A percentile compares a stretch with the other conserved stretches of the same genome.
Conservation (phyloP, 2,113 vertebrate genomes). For the Sakesphorus luctuosus region DNA sequence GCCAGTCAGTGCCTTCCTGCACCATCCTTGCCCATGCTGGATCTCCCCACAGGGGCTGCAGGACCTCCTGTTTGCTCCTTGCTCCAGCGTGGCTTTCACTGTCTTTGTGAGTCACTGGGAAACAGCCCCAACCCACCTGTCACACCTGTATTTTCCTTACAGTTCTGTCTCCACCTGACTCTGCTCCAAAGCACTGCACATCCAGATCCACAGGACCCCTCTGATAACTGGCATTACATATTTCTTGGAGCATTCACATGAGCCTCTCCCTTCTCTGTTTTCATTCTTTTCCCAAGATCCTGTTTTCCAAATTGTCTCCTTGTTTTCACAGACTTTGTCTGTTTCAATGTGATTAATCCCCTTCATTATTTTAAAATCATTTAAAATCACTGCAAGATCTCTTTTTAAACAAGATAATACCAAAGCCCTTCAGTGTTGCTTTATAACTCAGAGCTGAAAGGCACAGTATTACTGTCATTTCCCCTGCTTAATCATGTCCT, state of each 20-base stretch:
- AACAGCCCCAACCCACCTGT: not conserved
- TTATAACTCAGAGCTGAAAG: conserved; percentile 25
- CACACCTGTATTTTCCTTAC: not conserved
- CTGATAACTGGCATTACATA: conserved; percentile 33
- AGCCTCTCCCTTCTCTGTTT: not conserved
- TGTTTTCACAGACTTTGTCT: conserved; percentile 65
- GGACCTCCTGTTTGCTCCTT: too few species aligned
- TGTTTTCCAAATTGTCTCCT: conserved; percentile 46
- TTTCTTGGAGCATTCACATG: conserved; percentile 36
- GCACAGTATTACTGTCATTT: not conserved
- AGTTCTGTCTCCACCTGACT: not conserved
- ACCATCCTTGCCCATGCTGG: not conserved
- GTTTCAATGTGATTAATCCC: conserved; percentile 63
- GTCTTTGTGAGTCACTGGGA: not conserved
- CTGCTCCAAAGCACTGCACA: not conserved
- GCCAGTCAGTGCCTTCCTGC: not conserved
- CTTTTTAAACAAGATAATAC: conserved; percentile 41
- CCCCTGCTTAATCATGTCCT: not conserved
- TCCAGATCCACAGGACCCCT: not conserved
- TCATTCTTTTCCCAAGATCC: conserved; percentile 52
- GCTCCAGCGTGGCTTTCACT: not conserved
- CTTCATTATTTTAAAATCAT: conserved; percentile 53
- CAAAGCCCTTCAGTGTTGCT: conserved; percentile 24
- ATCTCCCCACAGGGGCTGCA: not conserved
- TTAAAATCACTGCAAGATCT: conserved; percentile 34